These are phyloP conservation scores for Nebria salina DNA, from an alignment of 2,888 invertebrate genomes.

Conservation along the genomic window DNA sequence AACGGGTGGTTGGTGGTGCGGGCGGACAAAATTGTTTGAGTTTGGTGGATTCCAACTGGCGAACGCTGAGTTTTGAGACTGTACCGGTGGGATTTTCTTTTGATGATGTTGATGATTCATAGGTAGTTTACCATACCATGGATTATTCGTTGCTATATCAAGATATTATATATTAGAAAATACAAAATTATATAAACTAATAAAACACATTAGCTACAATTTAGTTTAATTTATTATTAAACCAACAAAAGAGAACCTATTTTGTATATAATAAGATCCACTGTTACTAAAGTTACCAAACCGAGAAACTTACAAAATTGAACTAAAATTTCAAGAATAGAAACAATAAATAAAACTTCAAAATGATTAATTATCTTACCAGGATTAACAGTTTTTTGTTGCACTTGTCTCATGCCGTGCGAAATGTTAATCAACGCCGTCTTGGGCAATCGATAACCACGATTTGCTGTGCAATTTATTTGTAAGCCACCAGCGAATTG, in stretches of 20 bases:
- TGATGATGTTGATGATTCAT: slow-evolving; percentile 15
- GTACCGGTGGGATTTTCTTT: slow-evolving; percentile 7
- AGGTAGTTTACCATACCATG: slow-evolving; percentile 24
- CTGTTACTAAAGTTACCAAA: too few relatives aligned
- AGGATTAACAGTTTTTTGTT: slow-evolving; percentile 57
- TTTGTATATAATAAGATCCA: too few relatives aligned
- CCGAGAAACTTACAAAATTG: neutral
- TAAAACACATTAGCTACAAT: too few relatives aligned
- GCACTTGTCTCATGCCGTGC: slow-evolving; percentile 64
- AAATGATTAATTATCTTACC: slow-evolving; percentile 47
- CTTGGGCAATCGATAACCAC: slow-evolving; percentile 66
- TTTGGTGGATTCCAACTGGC: slow-evolving; percentile 33
- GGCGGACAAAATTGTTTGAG: slow-evolving; percentile 18
- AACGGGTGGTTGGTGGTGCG: slow-evolving; percentile 24
- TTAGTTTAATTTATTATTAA: too few relatives aligned
- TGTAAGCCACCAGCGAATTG: slow-evolving; percentile 74
- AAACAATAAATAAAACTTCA: neutral
- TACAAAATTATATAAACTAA: too few relatives aligned
- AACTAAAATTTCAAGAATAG: neutral
- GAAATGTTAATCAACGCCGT: slow-evolving; percentile 71
- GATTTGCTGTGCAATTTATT: slow-evolving; percentile 63
- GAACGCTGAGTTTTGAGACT: slow-evolving; percentile 39
- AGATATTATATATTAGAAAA: too few relatives aligned
- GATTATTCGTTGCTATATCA: slow-evolving; percentile 29
- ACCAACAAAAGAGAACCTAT: too few relatives aligned